A percentile compares a stretch with the other conserved stretches of the same genome.
These are phyloP conservation scores for Champsocephalus esox DNA, from an alignment of 2,797 vertebrate genomes.

Conservation along the genomic window DNA sequence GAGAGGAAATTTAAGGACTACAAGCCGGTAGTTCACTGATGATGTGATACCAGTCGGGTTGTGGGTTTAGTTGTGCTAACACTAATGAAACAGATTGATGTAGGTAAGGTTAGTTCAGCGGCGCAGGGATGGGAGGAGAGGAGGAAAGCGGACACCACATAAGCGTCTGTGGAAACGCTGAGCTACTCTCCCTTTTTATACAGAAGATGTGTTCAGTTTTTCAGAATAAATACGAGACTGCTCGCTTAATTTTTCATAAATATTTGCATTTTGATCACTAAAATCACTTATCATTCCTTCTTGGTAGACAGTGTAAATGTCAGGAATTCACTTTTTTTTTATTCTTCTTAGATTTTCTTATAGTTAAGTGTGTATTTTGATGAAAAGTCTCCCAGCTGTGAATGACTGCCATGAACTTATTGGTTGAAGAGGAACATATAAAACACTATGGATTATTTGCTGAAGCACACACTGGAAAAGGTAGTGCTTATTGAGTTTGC, in stretches of 20 bases:
- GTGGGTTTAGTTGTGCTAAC: constrained; percentile 7
- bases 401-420: constrained; percentile 10
- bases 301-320: not conserved
- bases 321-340: not conserved
- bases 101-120: not conserved
- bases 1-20: constrained; percentile 18
- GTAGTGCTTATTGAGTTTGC: constrained; percentile 6
- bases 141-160: constrained; percentile 27
- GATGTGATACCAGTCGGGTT: constrained; percentile 3
- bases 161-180: not conserved
- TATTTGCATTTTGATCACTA: not conserved
- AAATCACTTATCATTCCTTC: not conserved
- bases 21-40: not conserved
- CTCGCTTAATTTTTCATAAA: not conserved
- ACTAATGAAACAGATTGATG: constrained; percentile 14
- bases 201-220: constrained; percentile 3
- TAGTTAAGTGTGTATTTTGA: not conserved
- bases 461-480: constrained; percentile 23
- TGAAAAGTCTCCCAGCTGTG: constrained; percentile 11
- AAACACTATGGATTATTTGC: not conserved
- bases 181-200: constrained; percentile 1
- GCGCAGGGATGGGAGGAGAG: constrained; percentile 17
- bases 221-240: not conserved
- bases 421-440: constrained; percentile 22
- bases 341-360: not conserved